Evolutionary conservation across 2,797 vertebrate species (phyloP).

Genomic region (Holocentrus rufus): DNA sequence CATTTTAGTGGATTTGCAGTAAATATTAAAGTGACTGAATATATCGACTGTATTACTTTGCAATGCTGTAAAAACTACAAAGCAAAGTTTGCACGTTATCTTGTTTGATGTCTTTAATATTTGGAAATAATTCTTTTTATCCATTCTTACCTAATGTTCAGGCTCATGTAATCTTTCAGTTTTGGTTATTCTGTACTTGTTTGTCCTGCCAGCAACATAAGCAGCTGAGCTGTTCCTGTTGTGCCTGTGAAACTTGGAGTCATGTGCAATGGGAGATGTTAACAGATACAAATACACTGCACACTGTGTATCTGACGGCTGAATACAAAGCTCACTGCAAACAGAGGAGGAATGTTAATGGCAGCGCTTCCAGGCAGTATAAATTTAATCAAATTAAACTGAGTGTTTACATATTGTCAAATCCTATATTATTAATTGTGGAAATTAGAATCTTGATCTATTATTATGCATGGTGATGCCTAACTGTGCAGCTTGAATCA

Average conservation of each 20-base stretch:
- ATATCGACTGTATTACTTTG: neutral
- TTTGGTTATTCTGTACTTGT: neutral
- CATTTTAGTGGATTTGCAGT: neutral
- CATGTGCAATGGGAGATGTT: constrained; percentile 6
- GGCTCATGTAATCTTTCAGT: neutral
- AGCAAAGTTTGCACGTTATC: neutral
- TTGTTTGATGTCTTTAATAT: neutral
- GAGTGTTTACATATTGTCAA: too few species aligned
- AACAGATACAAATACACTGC: constrained; percentile 10
- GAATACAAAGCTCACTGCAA: constrained; percentile 21
- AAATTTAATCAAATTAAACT: too few species aligned
- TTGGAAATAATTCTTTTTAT: neutral
- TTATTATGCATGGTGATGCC: too few species aligned
- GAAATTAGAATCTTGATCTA: too few species aligned
- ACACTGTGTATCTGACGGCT: neutral
- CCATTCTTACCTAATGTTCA: neutral
- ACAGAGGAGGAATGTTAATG: neutral
- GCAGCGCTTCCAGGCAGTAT: too few species aligned
- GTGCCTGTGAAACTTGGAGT: constrained; percentile 6
- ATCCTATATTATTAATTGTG: too few species aligned
- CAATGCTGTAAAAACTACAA: neutral
- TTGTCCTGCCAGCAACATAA: neutral
- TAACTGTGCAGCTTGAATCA: too few species aligned
- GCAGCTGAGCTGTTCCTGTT: constrained; percentile 2
- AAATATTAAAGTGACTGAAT: neutral